Percentiles rank a stretch among this genome's conserved stretches.
Conservation (phyloP, 92 coral and sea anemone genomes). For the Epizoanthus stellaris region DNA sequence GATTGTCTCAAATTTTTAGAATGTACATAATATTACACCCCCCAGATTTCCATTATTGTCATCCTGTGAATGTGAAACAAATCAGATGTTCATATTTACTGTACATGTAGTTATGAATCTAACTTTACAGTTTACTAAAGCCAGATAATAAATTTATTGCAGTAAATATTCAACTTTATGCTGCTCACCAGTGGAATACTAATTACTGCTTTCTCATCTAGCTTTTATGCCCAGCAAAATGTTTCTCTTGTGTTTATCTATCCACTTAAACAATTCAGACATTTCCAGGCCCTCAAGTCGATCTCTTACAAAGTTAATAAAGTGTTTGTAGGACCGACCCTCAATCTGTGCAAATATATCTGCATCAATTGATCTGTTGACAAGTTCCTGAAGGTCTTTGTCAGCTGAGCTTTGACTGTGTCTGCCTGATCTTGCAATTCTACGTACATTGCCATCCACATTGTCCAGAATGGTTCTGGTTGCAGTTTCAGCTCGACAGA, state of each 20-base stretch:
- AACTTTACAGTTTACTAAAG: no score
- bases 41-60: no score
- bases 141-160: neutral
- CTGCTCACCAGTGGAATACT: neutral
- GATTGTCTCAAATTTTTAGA: no score
- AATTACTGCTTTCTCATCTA: slow-evolving; percentile 5
- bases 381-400: slow-evolving; percentile 63
- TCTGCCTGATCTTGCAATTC: slow-evolving; percentile 51
- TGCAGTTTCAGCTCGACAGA: slow-evolving; percentile 50
- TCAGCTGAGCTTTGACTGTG: slow-evolving; percentile 54
- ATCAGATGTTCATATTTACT: neutral
- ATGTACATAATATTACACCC: no score
- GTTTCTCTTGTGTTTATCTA: slow-evolving; percentile 46
- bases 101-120: neutral
- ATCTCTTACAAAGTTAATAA: slow-evolving; percentile 26
- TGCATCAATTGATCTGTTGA: slow-evolving; percentile 48
- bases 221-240: slow-evolving; percentile 8
- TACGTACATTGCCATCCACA: slow-evolving; percentile 46
- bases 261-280: slow-evolving; percentile 38
- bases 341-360: slow-evolving; percentile 13
- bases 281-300: slow-evolving; percentile 25
- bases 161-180: neutral
- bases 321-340: slow-evolving; percentile 29
- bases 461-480: slow-evolving; percentile 34
- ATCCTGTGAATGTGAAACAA: no score